phyloP scores from a whole-genome alignment of 1,140 invertebrate genomes.

The Heterodera carotae region DNA sequence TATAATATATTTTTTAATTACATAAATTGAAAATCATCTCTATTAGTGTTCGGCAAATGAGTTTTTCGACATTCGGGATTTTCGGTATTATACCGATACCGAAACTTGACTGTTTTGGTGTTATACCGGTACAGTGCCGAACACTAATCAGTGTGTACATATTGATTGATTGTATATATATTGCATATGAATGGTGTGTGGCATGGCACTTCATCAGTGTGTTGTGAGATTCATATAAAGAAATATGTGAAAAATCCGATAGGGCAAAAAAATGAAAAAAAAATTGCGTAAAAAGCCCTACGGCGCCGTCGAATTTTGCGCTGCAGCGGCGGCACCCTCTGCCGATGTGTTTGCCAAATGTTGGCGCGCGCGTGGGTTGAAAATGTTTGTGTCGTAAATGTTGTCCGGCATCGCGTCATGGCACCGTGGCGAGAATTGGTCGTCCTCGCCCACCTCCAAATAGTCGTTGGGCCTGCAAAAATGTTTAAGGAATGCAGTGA shows the following conservation, averaged over 20 bases:
- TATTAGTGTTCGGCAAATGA: too few relatives aligned
- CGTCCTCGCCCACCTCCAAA: constrained; percentile 40
- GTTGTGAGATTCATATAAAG: background rate
- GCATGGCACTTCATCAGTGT: background rate
- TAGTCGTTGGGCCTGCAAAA: constrained; percentile 38
- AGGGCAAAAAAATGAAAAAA: background rate
- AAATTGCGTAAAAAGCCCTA: background rate
- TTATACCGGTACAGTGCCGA: too few relatives aligned
- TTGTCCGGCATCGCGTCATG: constrained; percentile 44
- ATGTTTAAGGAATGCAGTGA: too few relatives aligned
- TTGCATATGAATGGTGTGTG: background rate
- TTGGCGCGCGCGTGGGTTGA: constrained; percentile 42
- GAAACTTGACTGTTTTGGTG: too few relatives aligned
- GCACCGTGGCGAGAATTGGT: constrained; percentile 39
- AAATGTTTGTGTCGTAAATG: constrained; percentile 44
- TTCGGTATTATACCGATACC: too few relatives aligned
- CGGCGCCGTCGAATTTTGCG: constrained; percentile 4
- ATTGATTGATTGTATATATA: background rate
- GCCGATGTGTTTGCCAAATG: constrained; percentile 22
- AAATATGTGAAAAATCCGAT: background rate
- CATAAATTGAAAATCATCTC: too few relatives aligned
- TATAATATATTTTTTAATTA: too few relatives aligned
- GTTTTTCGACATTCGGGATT: too few relatives aligned
- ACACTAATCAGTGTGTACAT: too few relatives aligned
- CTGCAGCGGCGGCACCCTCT: background rate